A percentile compares a stretch with the other conserved stretches of the same genome.
phyloP scores from a whole-genome alignment of 2,888 invertebrate species.

The Xestia ashworthii region DNA sequence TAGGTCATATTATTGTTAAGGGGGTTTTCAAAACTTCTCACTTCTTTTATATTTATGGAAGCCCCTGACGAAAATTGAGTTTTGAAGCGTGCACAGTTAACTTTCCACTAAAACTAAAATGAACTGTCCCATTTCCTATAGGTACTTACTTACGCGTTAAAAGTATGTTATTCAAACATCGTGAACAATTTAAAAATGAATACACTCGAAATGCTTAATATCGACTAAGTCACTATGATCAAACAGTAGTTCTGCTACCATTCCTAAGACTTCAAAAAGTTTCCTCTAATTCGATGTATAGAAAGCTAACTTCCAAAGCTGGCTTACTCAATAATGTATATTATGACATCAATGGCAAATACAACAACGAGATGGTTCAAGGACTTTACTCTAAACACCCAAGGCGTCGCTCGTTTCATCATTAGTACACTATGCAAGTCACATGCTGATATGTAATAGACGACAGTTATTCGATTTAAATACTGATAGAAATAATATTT shows the following conservation, averaged over 20 bases:
- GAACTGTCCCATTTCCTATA: conserved; percentile 78
- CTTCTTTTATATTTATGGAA: conserved; percentile 69
- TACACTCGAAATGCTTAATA: conserved; percentile 78
- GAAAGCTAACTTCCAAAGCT: conserved; percentile 82
- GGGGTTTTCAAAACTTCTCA: conserved; percentile 41
- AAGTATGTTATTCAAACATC: conserved; percentile 69
- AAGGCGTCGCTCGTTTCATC: conserved; percentile 80
- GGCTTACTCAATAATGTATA: conserved; percentile 76
- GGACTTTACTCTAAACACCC: conserved; percentile 78
- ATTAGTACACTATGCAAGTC: conserved; percentile 86
- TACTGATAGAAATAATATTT: conserved; percentile 85
- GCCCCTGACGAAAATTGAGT: conserved; percentile 62
- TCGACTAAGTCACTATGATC: conserved; percentile 77
- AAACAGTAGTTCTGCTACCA: conserved; percentile 77
- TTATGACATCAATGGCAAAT: conserved; percentile 83
- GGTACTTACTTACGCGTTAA: conserved; percentile 66
- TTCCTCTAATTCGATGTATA: conserved; percentile 88
- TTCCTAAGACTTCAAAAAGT: conserved; percentile 79
- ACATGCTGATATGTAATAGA: conserved; percentile 90
- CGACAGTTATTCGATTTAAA: conserved; percentile 85
- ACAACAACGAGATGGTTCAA: conserved; percentile 82
- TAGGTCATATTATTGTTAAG: conserved; percentile 19
- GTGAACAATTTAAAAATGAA: conserved; percentile 75
- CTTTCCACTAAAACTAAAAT: conserved; percentile 52
- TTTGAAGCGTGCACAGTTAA: conserved; percentile 58